Base-by-base conservation (phyloP, 1,140 invertebrate genomes). In the Saccostrea cuccullata region DNA sequence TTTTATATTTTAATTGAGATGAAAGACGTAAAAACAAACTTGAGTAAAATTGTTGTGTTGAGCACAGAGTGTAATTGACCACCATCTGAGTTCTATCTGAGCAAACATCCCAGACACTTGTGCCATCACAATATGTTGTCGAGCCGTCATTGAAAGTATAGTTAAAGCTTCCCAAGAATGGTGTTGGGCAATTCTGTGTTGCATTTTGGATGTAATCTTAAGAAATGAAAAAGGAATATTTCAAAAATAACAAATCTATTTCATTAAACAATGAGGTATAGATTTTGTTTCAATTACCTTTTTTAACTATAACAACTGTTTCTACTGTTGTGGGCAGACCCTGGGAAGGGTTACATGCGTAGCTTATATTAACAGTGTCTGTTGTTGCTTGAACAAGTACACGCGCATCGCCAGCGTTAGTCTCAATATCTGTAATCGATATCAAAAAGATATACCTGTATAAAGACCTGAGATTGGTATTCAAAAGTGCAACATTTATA, bases 31-130 rank as follows among this genome's bases (percentile, higher is more conserved):
- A 30, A 26, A 26, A 77, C 70, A 30, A 36, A 77, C 70, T 36
- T 77, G 70, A 77, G 4, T 17, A 77, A 17, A 55, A 84, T 26
- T 84, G 82, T 20, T 11, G 12, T 9, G 40, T 84, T 55, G 82
- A 55, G 55, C 82, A 84, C n/a, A 55, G 47, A n/a, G 82, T 84
- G 47, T 84, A 84, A 40, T 84, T 84, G 11, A 84, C 82, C n/a
- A 56, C 55, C 36, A 84, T 84, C 47, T 55, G 6, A 8, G 40
- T 84, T 56, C 47, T 12, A 26, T 55, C 55, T 20, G 40, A 30
- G 55, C 82, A 84, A n/a, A 84, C 82, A 84, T 84, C 40, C 82
- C 82, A 84, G 20, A 84, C 82, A 2, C 40, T 55, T n/a, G 17
- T 26, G 8, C 20, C n/a, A 23, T 15, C 82, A 56, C 82, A 84